Base-by-base conservation (phyloP, 2,888 invertebrate species). In the Crematogaster levior region DNA sequence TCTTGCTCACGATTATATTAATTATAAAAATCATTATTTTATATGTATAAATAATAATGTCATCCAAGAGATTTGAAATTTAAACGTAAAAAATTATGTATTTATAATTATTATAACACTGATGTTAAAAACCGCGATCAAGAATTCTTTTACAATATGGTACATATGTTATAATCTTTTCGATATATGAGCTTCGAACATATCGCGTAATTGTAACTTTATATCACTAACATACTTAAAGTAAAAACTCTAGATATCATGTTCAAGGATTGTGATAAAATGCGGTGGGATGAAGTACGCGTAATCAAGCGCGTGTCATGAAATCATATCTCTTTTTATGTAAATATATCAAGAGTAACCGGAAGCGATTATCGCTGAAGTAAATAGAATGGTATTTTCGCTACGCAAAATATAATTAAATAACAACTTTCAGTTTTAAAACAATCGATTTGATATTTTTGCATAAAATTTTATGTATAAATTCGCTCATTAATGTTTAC, bases 301-400 rank as follows among this genome's bases (percentile, higher is more conserved):
- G 63, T 24, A 63, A 51, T 5, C 56, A 12, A 61, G 12, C 21
- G 24, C 3, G 40, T 61, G 34, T 77, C 27, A 56, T 68, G 58
- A 73, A 81, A 82, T 73, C 48, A 74, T 51, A 80, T 84, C 65
- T 81, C 79, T 70, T 81, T 37, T 56, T 18, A 43, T 43, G 60
- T 18, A 37, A 34, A 77, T 73, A 79, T 83, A 58, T 68, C 81
- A 70, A n/a, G 43, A 81, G 30, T 46, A 65, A 82, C 56, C 89
- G 86, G 84, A 88, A 75, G 21, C 46, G 46, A 63, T 12, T 74
- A 83, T 83, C 81, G 51, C 7, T 6, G 27, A 83, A 46, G 56
- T 79, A 85, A 84, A 75, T 65, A 74, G 18, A 60, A 27, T 43
- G 56, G 27, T n/a, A 30, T 53, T 74, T 80, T 66, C 51, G 43